phyloP scores from a whole-genome alignment of 2,113 vertebrate genomes.

The Ammodytes marinus region DNA sequence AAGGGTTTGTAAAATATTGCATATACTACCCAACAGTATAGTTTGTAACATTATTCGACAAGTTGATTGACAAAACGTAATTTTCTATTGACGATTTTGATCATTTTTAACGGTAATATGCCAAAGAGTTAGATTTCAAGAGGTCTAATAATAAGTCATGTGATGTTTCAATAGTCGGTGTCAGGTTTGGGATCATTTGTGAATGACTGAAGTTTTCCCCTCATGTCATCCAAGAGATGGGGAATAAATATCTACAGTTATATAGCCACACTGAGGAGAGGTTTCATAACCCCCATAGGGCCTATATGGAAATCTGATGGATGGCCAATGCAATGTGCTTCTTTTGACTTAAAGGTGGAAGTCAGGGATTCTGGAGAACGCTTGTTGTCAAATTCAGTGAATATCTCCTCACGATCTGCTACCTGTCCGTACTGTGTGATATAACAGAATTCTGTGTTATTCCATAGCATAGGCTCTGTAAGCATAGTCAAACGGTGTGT shows the following conservation, averaged over 20 bases:
- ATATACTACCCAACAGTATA: too few species aligned
- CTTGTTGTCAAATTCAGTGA: too few species aligned
- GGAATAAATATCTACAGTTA: neutral
- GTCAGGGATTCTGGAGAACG: too few species aligned
- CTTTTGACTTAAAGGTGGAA: neutral
- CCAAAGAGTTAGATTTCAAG: neutral
- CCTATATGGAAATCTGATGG: neutral
- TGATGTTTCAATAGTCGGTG: neutral
- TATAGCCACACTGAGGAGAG: neutral
- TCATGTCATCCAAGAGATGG: neutral
- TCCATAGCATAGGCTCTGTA: too few species aligned
- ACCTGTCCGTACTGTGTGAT: too few species aligned
- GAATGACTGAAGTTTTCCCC: neutral
- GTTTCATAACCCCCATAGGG: neutral
- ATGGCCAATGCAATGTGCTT: neutral
- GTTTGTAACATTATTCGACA: too few species aligned
- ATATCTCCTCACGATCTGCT: too few species aligned
- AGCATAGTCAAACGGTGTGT: too few species aligned
- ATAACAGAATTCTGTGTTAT: too few species aligned
- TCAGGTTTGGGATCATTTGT: conserved; percentile 22
- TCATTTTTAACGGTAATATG: too few species aligned
- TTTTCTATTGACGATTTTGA: too few species aligned
- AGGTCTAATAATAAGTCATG: neutral
- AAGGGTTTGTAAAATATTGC: neutral
- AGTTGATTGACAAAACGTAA: too few species aligned